These are phyloP conservation scores for Ptychobarbus kaznakovi DNA, from an alignment of 2,797 vertebrate species.

Conservation along the genomic window DNA sequence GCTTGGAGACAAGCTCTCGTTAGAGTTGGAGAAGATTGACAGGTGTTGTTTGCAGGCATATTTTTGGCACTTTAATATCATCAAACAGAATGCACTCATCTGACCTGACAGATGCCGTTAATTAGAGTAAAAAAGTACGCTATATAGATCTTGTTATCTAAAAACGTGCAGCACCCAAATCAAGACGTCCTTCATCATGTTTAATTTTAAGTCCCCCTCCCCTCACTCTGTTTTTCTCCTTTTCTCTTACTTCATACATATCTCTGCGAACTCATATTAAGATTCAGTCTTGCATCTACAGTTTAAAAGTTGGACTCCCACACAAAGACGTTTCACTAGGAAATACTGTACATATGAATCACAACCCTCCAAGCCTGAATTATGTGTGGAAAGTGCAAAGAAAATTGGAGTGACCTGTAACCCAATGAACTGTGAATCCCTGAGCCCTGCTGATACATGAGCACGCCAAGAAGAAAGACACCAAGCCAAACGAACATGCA, in stretches of 20 bases:
- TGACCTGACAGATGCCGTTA: conserved; percentile 76
- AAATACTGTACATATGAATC: conserved; percentile 64
- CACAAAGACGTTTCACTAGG: conserved; percentile 44
- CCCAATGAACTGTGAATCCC: conserved; percentile 55
- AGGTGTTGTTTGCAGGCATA: conserved; percentile 57
- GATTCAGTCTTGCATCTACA: conserved; percentile 48
- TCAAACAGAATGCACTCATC: conserved; percentile 68
- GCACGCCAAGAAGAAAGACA: conserved; percentile 51
- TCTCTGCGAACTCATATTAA: conserved; percentile 47
- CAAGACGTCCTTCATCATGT: conserved; percentile 30
- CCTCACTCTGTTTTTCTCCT: background rate
- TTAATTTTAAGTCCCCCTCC: background rate
- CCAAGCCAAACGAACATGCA: conserved; percentile 17
- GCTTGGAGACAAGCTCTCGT: conserved; percentile 48
- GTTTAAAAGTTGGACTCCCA: conserved; percentile 60
- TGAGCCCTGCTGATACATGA: conserved; percentile 53
- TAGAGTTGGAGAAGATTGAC: conserved; percentile 40
- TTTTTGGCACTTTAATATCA: conserved; percentile 65
- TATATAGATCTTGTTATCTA: conserved; percentile 40
- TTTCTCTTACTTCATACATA: conserved; percentile 40
- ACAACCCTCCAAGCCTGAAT: conserved; percentile 52
- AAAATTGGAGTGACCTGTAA: conserved; percentile 60
- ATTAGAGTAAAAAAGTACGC: conserved; percentile 76
- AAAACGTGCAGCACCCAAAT: conserved; percentile 28
- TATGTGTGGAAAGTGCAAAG: conserved; percentile 48